Base-by-base conservation (phyloP, 2,888 invertebrate species). In the Micoletzkya japonica region DNA sequence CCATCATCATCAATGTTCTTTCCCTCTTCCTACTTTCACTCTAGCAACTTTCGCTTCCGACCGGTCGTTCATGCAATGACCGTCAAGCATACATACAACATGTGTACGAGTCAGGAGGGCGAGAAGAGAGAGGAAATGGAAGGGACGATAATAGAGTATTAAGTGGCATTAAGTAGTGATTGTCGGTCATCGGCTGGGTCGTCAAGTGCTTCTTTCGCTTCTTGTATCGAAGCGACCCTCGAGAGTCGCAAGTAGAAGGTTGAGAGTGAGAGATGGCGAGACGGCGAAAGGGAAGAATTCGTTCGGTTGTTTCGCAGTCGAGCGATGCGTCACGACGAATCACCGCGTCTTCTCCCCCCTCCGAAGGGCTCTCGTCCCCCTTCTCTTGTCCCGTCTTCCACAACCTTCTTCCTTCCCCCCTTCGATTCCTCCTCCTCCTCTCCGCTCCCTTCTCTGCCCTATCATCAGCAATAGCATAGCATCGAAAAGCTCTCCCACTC, bases 381-480 rank as follows among this genome's bases (percentile, higher is more conserved):
- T 4, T 17, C 28, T n/a, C 52, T 52, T n/a, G 30, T 7, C n/a
- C 6, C 36, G n/a, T 39, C 59, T 39, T 59, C 30, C 39, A n/a
- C n/a, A n/a, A n/a, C 39, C 44, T 39, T 39, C 59, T 20, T 59
- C 39, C 39, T 34, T n/a, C 58, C 54, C 14, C 24, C 59, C 59
- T 59, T 24, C 44, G 58, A 58, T 34, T 37, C 58, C 58, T 58
- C 7, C 36, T 26, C 54, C 54, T 2, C 54, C 54, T 26, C 26
- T 50, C 50, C n/a, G n/a, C 24, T 26, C 24, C 56, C 56, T 56
- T 26, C 56, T 56, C 56, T 26, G 4, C 52, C 6, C 52, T 24
- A 6, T 52, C n/a, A 10, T 17, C 17, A 17, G 17, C 17, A 10
- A 17, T 7, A 39, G 17, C 17, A 17, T 7, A 39, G 17, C 17